phyloP scores from a whole-genome alignment of 2,113 vertebrate species.

The Chloebia gouldiae region DNA sequence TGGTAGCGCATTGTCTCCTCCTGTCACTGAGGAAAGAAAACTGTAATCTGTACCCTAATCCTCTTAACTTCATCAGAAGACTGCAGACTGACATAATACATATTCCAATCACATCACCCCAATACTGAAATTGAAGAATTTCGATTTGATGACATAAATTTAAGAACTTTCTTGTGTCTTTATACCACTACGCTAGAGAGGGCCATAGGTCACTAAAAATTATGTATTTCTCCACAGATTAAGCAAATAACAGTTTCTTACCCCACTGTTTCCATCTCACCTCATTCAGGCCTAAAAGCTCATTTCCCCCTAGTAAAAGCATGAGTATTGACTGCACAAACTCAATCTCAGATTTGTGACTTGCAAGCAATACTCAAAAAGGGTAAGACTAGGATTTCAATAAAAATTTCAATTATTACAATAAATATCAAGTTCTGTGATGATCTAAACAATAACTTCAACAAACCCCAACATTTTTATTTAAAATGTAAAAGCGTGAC shows the following conservation, averaged over 20 bases:
- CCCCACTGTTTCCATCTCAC: not conserved
- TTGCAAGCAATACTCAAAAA: not conserved
- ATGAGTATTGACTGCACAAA: not conserved
- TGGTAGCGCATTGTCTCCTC: not conserved
- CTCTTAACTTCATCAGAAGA: not conserved
- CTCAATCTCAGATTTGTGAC: not conserved
- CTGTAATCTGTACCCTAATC: conserved; percentile 17
- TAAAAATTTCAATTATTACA: not conserved
- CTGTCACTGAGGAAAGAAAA: not conserved
- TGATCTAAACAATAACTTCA: conserved; percentile 39
- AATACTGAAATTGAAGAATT: not conserved
- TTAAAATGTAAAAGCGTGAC: conserved; percentile 47
- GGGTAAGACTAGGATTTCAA: not conserved
- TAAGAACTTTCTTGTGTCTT: not conserved
- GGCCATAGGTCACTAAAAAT: not conserved
- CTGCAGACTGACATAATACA: not conserved
- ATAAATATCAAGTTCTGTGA: conserved; percentile 4
- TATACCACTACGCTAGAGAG: not conserved
- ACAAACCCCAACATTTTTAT: conserved; percentile 53
- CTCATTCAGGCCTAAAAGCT: not conserved
- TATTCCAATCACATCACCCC: not conserved
- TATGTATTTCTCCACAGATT: not conserved
- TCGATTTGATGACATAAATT: not conserved
- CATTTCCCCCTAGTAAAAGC: not conserved
- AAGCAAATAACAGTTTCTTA: not conserved